Percentiles rank a stretch among this genome's conserved stretches.
phyloP scores from a whole-genome alignment of 2,797 vertebrate species.

The Helicolenus hilgendorfi region DNA sequence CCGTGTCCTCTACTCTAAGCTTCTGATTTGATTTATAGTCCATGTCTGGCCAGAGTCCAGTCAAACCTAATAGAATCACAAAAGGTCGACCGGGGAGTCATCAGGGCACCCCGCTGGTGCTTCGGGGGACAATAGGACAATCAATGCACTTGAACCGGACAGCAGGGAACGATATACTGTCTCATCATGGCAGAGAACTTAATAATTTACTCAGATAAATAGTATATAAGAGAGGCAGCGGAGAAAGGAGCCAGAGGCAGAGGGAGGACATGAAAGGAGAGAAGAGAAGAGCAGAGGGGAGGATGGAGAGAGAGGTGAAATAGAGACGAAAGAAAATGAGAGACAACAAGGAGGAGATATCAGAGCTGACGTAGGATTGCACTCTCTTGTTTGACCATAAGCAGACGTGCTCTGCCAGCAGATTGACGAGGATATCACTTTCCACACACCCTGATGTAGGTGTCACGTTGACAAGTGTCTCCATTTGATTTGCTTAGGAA shows the following conservation, averaged over 20 bases:
- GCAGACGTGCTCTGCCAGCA: slow-evolving; percentile 11
- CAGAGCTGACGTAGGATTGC: neutral
- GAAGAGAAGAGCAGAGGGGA: neutral
- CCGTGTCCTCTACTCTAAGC: slow-evolving; percentile 35
- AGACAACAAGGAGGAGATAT: neutral
- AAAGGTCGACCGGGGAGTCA: slow-evolving; percentile 49
- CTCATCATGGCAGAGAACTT: neutral
- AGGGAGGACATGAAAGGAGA: neutral
- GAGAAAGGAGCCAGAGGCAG: slow-evolving; percentile 3
- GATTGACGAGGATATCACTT: slow-evolving; percentile 33
- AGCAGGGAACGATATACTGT: neutral
- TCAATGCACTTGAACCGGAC: slow-evolving; percentile 39
- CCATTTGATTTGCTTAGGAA: neutral
- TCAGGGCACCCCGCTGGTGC: slow-evolving; percentile 1
- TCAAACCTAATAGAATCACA: slow-evolving; percentile 63
- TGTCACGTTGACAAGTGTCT: neutral
- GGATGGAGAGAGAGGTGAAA: neutral
- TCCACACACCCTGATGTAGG: neutral
- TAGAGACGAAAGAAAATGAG: slow-evolving; percentile 13
- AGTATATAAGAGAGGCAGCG: neutral
- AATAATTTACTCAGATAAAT: slow-evolving; percentile 20
- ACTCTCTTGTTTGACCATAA: slow-evolving; percentile 39
- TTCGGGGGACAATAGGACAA: slow-evolving; percentile 13
- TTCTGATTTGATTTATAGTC: slow-evolving; percentile 73
- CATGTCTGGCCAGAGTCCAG: slow-evolving; percentile 59